Evolutionary conservation across 2,888 invertebrate genomes (phyloP).

Genomic region (Drosophila phalerata): DNA sequence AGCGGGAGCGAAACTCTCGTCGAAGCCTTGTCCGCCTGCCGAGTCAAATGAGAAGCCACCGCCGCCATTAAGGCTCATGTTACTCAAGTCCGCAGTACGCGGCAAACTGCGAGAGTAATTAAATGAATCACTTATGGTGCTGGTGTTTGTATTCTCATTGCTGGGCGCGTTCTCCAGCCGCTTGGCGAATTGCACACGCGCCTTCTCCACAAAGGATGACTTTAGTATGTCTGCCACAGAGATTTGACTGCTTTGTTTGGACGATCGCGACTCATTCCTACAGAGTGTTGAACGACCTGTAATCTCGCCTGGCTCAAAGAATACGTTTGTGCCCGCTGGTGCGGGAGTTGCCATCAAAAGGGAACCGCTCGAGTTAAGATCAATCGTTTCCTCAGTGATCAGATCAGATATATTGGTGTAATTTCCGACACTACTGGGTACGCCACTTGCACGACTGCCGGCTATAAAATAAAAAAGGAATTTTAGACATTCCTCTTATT

Average conservation of each 20-base stretch:
- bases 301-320: slow-evolving; percentile 84
- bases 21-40: slow-evolving; percentile 29
- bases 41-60: slow-evolving; percentile 67
- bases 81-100: slow-evolving; percentile 83
- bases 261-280: slow-evolving; percentile 13
- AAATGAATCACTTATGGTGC: slow-evolving; percentile 58
- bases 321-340: slow-evolving; percentile 68
- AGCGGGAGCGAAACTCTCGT: slow-evolving; percentile 81
- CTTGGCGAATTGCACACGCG: slow-evolving; percentile 66
- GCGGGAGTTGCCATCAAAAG: slow-evolving; percentile 46
- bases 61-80: slow-evolving; percentile 68
- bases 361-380: slow-evolving; percentile 76
- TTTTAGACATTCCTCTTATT: neutral
- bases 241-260: slow-evolving; percentile 48
- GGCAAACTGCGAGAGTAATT: slow-evolving; percentile 77
- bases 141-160: slow-evolving; percentile 27
- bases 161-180: slow-evolving; percentile 57
- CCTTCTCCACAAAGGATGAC: slow-evolving; percentile 82
- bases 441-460: slow-evolving; percentile 52
- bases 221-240: slow-evolving; percentile 84
- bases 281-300: slow-evolving; percentile 84
- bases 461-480: slow-evolving; percentile 12
- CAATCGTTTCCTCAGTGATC: slow-evolving; percentile 83
- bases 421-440: slow-evolving; percentile 46
- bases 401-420: slow-evolving; percentile 83